Percentiles rank a stretch among this genome's conserved stretches.
Evolutionary conservation across 2,888 invertebrate species (phyloP).

Genomic region (Julus scandinavius): DNA sequence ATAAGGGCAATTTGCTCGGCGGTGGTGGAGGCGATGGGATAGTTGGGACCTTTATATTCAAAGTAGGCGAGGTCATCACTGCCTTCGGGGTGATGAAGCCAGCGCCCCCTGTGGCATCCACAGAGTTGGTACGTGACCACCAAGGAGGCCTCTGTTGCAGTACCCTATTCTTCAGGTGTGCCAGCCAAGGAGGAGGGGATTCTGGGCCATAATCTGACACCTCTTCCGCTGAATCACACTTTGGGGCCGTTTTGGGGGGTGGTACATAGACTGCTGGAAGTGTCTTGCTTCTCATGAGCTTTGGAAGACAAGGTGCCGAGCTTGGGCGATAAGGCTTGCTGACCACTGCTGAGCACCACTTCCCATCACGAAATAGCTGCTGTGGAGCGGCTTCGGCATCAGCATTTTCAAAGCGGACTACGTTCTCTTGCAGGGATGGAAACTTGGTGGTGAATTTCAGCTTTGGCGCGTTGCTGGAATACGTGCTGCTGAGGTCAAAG

Average conservation of each 20-base stretch:
- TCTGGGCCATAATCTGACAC: neutral
- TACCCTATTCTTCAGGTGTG: slow-evolving; percentile 20
- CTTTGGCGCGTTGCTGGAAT: neutral
- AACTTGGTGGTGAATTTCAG: slow-evolving; percentile 7
- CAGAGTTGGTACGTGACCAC: slow-evolving; percentile 48
- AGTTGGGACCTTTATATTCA: neutral
- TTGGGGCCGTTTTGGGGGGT: neutral
- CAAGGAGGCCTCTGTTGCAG: slow-evolving; percentile 34
- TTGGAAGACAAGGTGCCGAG: neutral
- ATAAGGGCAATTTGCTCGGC: slow-evolving; percentile 4
- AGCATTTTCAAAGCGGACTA: neutral
- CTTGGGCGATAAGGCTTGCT: slow-evolving; percentile 52
- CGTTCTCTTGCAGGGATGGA: neutral
- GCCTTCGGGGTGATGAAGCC: neutral
- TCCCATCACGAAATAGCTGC: neutral
- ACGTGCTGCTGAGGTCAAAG: neutral
- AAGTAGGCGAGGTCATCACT: neutral
- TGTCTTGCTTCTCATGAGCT: slow-evolving; percentile 52
- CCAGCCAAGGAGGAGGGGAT: slow-evolving; percentile 43
- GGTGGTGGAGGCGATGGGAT: neutral
- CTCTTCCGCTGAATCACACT: neutral
- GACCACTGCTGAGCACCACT: slow-evolving; percentile 51
- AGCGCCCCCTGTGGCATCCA: slow-evolving; percentile 9
- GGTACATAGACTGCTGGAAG: slow-evolving; percentile 49
- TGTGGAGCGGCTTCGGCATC: neutral